phyloP scores from a whole-genome alignment of 2,113 vertebrate genomes.

The Bos javanicus region DNA sequence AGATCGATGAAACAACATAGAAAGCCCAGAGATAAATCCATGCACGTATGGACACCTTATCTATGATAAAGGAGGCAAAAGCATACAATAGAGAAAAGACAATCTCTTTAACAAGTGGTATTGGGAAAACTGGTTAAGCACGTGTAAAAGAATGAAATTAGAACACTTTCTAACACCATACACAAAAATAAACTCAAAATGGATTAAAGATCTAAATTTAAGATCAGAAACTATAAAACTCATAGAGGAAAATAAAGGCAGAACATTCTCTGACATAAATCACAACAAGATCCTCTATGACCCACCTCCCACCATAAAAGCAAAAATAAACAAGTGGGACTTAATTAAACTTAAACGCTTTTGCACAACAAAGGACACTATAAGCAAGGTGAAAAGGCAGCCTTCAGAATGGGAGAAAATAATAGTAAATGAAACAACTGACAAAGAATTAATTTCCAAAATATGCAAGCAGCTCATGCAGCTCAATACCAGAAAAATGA shows the following conservation, averaged over 20 bases:
- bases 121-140: neutral
- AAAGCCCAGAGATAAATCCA: neutral
- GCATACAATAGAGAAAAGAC: neutral
- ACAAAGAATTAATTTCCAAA: neutral
- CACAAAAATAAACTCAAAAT: neutral
- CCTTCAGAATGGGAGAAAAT: neutral
- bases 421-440: neutral
- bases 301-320: neutral
- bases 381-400: neutral
- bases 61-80: neutral
- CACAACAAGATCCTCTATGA: neutral
- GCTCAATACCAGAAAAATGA: neutral
- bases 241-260: neutral
- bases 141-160: neutral
- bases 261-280: neutral
- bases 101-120: neutral
- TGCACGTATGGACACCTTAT: neutral
- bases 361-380: neutral
- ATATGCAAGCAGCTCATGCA: neutral
- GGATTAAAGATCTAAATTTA: neutral
- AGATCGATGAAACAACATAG: neutral
- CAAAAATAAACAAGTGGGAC: neutral
- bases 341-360: neutral
- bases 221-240: neutral
- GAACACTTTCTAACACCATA: neutral